Evolutionary conservation across 2,888 invertebrate genomes (phyloP).

Genomic region (Pristionchus mayeri): DNA sequence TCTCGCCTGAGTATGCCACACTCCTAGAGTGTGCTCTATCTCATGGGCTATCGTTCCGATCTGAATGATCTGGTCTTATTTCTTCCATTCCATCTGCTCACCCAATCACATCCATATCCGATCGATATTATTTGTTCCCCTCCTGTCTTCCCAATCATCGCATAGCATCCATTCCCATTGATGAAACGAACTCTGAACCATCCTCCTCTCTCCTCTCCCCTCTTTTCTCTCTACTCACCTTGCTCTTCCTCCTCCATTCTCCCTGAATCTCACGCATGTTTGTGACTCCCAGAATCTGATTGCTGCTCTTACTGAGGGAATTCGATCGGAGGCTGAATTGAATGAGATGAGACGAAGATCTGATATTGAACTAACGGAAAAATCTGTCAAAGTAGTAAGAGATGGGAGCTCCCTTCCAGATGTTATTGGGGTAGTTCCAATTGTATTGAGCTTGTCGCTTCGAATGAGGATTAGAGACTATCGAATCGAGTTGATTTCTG

Average conservation of each 20-base stretch:
- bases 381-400: slow-evolving; percentile 38
- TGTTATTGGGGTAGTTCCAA: slow-evolving; percentile 31
- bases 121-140: slow-evolving; percentile 46
- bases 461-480: not conserved
- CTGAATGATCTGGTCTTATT: not conserved
- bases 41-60: slow-evolving; percentile 49
- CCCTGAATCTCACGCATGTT: slow-evolving; percentile 39
- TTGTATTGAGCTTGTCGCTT: slow-evolving; percentile 44
- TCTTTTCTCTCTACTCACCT: not conserved
- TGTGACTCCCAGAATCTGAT: slow-evolving; percentile 45
- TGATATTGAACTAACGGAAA: slow-evolving; percentile 39
- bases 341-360: too few species aligned
- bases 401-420: slow-evolving; percentile 42
- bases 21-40: slow-evolving; percentile 40
- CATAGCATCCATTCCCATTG: slow-evolving; percentile 49
- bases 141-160: slow-evolving; percentile 48
- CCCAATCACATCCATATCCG: slow-evolving; percentile 50
- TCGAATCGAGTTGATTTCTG: slow-evolving; percentile 26
- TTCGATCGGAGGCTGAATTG: slow-evolving; percentile 32
- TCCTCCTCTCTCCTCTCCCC: not conserved
- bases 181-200: slow-evolving; percentile 45
- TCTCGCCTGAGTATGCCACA: slow-evolving; percentile 50
- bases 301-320: slow-evolving; percentile 10
- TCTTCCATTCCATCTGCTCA: not conserved
- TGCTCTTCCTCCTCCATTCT: slow-evolving; percentile 43